Evolutionary conservation across 1,140 invertebrate genomes (phyloP).

Genomic region (Pararge aegeria): DNA sequence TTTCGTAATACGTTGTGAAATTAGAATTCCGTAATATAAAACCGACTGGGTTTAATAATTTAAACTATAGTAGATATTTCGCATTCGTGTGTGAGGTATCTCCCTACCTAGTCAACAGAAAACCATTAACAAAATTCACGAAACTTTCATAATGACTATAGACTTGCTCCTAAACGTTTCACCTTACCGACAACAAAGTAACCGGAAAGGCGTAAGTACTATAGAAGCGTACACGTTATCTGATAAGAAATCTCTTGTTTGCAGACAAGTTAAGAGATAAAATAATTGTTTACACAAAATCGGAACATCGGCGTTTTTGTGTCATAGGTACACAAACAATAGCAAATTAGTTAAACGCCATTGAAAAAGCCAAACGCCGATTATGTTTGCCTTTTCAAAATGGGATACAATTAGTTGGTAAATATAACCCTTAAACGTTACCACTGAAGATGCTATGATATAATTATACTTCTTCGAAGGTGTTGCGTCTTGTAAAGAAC

Average conservation of each 20-base stretch:
- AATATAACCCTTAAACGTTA: constrained; percentile 8
- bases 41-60: too few relatives aligned
- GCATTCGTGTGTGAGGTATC: too few relatives aligned
- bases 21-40: too few relatives aligned
- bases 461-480: background rate
- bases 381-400: constrained; percentile 10
- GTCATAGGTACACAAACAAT: constrained; percentile 39
- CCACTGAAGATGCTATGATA: background rate
- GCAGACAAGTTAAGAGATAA: constrained; percentile 19
- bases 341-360: constrained; percentile 35
- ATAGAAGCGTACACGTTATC: constrained; percentile 29
- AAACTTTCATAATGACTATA: background rate
- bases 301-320: constrained; percentile 42
- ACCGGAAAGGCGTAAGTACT: constrained; percentile 24
- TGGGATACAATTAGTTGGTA: constrained; percentile 11
- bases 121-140: background rate
- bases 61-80: too few relatives aligned
- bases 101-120: background rate
- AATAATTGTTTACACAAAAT: constrained; percentile 23
- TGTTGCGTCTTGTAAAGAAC: too few relatives aligned
- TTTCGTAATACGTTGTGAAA: too few relatives aligned
- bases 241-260: constrained; percentile 42
- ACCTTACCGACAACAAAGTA: constrained; percentile 28
- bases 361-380: constrained; percentile 15
- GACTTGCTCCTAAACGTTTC: constrained; percentile 2